A percentile compares a stretch with the other conserved stretches of the same genome.
Evolutionary conservation across 2,888 invertebrate species (phyloP).

Genomic region (Archips xylosteana): DNA sequence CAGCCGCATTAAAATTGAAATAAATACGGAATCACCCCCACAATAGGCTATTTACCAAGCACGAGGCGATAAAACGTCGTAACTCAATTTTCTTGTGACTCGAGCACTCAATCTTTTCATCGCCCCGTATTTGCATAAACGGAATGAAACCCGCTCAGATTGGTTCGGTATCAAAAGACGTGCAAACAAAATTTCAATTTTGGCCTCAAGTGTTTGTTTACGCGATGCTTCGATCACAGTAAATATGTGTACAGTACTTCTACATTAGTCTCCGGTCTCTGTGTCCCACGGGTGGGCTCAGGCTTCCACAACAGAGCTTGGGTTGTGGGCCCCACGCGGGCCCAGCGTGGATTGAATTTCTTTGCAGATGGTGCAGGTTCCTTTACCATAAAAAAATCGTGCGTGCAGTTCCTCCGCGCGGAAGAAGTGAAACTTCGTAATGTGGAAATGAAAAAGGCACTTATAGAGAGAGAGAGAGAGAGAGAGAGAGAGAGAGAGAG

Average conservation of each 20-base stretch:
- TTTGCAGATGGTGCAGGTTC: no score
- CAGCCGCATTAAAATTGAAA: slow-evolving; percentile 25
- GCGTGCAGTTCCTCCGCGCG: no score
- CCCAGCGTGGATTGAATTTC: no score
- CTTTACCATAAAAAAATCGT: no score
- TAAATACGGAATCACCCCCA: slow-evolving; percentile 24
- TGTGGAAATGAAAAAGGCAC: no score
- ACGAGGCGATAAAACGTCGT: slow-evolving; percentile 31
- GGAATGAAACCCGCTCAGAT: slow-evolving; percentile 28
- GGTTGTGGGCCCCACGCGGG: no score
- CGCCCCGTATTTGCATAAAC: slow-evolving; percentile 31
- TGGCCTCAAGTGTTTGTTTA: slow-evolving; percentile 32
- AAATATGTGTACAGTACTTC: background rate
- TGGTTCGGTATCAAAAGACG: slow-evolving; percentile 38
- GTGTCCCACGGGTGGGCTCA: no score
- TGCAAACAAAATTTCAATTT: slow-evolving; percentile 40
- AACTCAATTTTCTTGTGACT: slow-evolving; percentile 30
- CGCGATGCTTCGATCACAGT: background rate
- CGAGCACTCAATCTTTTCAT: slow-evolving; percentile 36
- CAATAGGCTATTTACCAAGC: slow-evolving; percentile 22
- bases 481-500: no score
- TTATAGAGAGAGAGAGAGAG: no score
- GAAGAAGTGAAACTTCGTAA: no score
- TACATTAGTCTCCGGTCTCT: no score
- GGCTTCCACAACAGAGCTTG: no score